Evolutionary conservation across 1,140 invertebrate genomes (phyloP).

Genomic region (Frieseomelitta varia): DNA sequence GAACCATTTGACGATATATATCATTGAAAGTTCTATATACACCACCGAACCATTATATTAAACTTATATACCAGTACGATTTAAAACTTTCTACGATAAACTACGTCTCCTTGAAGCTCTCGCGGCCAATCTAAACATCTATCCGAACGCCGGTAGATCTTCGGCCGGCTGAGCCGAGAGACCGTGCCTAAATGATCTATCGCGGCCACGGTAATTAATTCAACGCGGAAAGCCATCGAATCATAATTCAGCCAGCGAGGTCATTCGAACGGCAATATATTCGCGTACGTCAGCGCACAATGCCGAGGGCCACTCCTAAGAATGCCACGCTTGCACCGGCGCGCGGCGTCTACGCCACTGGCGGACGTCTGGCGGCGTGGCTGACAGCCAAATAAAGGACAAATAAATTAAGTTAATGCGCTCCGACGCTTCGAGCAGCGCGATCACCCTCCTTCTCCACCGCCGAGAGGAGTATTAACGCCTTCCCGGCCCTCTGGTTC

Average conservation of each 20-base stretch:
- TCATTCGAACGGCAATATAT: slow-evolving; percentile 10
- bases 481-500: slow-evolving; percentile 43
- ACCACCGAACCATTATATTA: no score
- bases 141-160: not conserved
- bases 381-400: slow-evolving; percentile 81
- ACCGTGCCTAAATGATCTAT: not conserved
- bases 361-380: slow-evolving; percentile 72
- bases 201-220: slow-evolving; percentile 17
- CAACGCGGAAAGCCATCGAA: not conserved
- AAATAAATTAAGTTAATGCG: slow-evolving; percentile 82
- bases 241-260: slow-evolving; percentile 8
- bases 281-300: slow-evolving; percentile 11
- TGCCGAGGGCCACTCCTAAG: slow-evolving; percentile 26
- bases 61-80: no score
- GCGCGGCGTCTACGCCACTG: slow-evolving; percentile 49
- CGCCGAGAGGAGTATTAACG: slow-evolving; percentile 47
- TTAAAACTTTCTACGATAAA: not conserved
- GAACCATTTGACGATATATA: no score
- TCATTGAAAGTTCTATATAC: no score
- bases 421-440: slow-evolving; percentile 41
- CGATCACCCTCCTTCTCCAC: slow-evolving; percentile 23
- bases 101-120: not conserved
- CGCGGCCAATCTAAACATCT: not conserved
- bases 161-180: not conserved
- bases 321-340: not conserved